Conservation (phyloP, 1,140 invertebrate species). For the Callitettix versicolor region DNA sequence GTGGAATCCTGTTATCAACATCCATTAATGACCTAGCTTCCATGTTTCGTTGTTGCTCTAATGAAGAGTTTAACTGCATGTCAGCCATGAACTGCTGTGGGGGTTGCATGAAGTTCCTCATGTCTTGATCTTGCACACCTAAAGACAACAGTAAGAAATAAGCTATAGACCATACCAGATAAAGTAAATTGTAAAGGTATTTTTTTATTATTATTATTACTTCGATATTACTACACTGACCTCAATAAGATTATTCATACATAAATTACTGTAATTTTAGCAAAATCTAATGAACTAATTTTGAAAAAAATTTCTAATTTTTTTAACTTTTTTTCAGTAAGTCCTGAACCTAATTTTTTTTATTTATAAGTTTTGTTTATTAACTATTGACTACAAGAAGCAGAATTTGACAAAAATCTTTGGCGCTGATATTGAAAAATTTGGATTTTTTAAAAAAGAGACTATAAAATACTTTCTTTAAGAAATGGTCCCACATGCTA, state of each 20-base stretch:
- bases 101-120: constrained; percentile 8
- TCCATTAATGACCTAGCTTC: not conserved
- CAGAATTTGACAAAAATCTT: too few relatives aligned
- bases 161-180: not conserved
- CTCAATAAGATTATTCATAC: not conserved
- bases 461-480: too few relatives aligned
- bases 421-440: too few relatives aligned
- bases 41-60: not conserved
- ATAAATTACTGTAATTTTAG: not conserved
- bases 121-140: constrained; percentile 6
- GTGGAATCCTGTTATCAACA: not conserved
- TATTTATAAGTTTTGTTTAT: too few relatives aligned
- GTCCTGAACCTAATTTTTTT: too few relatives aligned
- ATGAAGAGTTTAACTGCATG: not conserved
- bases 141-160: not conserved
- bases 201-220: not conserved
- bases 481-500: too few relatives aligned
- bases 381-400: too few relatives aligned
- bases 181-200: not conserved
- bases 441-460: too few relatives aligned
- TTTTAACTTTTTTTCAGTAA: too few relatives aligned
- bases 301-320: not conserved
- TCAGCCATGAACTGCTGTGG: not conserved
- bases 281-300: not conserved
- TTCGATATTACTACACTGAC: not conserved